Base-by-base conservation (phyloP, 2,888 invertebrate species). In the Andrena minutula region DNA sequence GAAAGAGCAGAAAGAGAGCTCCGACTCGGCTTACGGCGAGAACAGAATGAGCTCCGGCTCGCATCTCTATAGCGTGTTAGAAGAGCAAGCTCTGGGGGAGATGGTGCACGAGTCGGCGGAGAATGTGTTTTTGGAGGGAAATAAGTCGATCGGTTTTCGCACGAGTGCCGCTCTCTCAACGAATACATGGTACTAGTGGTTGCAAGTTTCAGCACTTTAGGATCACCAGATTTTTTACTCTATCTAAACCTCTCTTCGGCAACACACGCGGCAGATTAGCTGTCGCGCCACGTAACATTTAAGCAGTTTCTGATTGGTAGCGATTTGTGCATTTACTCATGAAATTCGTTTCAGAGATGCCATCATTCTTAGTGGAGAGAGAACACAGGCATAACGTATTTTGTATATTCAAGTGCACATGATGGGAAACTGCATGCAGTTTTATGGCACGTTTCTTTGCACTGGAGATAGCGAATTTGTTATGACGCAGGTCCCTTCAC, bases 1-100 rank as follows among this genome's bases (percentile, higher is more conserved):
- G 35, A 90, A 89, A 80, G 91, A 91, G 26, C 86, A 82, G 41
- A 90, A 88, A 76, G 90, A 92, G 30, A 81, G 79, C 51, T 80
- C 77, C 61, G 89, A 91, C 56, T 89, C 90, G 26, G 85, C 87
- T 64, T 89, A 89, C 20, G 87, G 88, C 68, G 92, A 92, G 26
- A 92, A 92, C 76, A 90, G 93, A 72, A 82, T 92, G 53, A 92
- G 90, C 84, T 91, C 93, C 28, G 93, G 93, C 32, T 93, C 94
- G 20, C 88, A 92, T 56, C 89, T 94, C n/a, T 94, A 94, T 85
- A 91, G 93, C 75, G 93, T 94, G 6, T 90, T 94, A 83, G 94
- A 94, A 79, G 94, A 93, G 75, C 92, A 92, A 58, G 92, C 91
- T 26, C 89, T 94, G 26, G 93, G 93, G 63, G 94, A 94, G 75